Base-by-base conservation (phyloP, 2,888 invertebrate species). In the Heliconius aoede region DNA sequence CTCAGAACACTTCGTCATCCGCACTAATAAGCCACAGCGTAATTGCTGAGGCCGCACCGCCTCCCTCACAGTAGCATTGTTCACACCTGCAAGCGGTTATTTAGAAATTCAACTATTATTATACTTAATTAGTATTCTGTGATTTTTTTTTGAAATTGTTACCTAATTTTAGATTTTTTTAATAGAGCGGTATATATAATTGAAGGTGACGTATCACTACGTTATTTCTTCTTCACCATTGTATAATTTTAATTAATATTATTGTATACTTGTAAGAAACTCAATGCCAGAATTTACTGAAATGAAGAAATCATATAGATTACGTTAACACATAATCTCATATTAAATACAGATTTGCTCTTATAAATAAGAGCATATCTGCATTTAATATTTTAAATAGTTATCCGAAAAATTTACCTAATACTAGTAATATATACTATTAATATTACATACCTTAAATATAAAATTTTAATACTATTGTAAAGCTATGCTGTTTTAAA, bases 21-120 rank as follows among this genome's bases (percentile, higher is more conserved):
- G 86, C 86, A 85, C 87, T 93, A 93, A 93, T 93, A 93, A 93
- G 93, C 93, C 88, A 81, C 79, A 89, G 88, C 86, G 85, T 84
- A 84, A 84, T 84, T 83, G 81, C 77, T 71, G 2, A 61, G 67
- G 62, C 69, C 51, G 69, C 61, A 55, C 21, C 69, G 74, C 67
- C 68, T 68, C 67, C 74, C 30, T 30, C 60, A 40, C 75, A 62
- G 75, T 75, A 75, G 71, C 75, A 75, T 74, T 74, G 75, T 71
- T 75, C 76, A 32, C 77, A 76, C 78, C 78, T 78, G 78, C 76
- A 67, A 72, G 30, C n/a, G 15, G 55, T 5, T 69, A 69, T 55
- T 69, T 55, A 4, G 55, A 30, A 65, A 55, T 32, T 55, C n/a
- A 21, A 55, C 55, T 69, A 18, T 55, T 69, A 69, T 32, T 55